phyloP scores from a whole-genome alignment of 1,140 invertebrate species.

The Stegodyphus dumicola region DNA sequence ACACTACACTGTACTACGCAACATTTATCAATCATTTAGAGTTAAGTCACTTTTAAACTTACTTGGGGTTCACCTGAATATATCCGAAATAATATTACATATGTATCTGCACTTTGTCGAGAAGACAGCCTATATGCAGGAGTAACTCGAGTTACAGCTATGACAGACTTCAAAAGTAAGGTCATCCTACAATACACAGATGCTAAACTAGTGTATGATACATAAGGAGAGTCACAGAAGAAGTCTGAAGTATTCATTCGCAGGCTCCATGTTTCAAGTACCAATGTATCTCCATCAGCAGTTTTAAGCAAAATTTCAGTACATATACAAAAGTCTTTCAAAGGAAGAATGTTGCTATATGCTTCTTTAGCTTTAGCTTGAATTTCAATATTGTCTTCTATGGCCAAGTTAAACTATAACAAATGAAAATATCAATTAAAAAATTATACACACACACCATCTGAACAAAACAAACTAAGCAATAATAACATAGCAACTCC shows the following conservation, averaged over 20 bases:
- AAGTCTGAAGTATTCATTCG: slow-evolving; percentile 67
- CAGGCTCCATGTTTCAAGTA: slow-evolving; percentile 89
- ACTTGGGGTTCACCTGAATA: slow-evolving; percentile 84
- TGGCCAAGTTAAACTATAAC: slow-evolving; percentile 83
- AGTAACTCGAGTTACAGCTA: slow-evolving; percentile 87
- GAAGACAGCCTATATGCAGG: slow-evolving; percentile 92
- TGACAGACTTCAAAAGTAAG: slow-evolving; percentile 87
- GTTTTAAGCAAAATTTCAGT: slow-evolving; percentile 93
- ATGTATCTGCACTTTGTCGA: slow-evolving; percentile 84
- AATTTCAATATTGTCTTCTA: slow-evolving; percentile 83
- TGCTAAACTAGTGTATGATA: slow-evolving; percentile 14
- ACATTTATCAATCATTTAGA: neutral
- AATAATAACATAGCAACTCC: no score
- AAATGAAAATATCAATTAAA: neutral
- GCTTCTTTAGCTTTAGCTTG: slow-evolving; percentile 80
- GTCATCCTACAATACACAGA: slow-evolving; percentile 86
- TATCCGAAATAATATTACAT: slow-evolving; percentile 89
- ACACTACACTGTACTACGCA: neutral
- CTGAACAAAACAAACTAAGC: no score
- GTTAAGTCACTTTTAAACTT: slow-evolving; percentile 4
- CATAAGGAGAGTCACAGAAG: slow-evolving; percentile 52
- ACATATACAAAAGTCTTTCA: slow-evolving; percentile 71
- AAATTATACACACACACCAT: no score
- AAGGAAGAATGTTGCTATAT: slow-evolving; percentile 71
- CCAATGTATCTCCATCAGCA: slow-evolving; percentile 89